phyloP scores from a whole-genome alignment of 2,888 invertebrate genomes.

The Rhagophthalmus giganteus region DNA sequence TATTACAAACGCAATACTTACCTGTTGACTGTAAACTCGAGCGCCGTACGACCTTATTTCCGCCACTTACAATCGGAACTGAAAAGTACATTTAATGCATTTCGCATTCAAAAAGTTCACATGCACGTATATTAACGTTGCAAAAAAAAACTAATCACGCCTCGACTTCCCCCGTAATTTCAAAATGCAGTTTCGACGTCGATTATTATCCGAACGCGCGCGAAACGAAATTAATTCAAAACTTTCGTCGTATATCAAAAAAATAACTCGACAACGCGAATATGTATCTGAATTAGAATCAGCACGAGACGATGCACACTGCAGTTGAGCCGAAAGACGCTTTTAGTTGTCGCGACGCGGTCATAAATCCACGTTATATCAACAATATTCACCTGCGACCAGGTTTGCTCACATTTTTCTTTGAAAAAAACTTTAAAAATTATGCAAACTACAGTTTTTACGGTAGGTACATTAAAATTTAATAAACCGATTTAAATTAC shows the following conservation, averaged over 20 bases:
- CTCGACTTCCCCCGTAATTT: too few relatives aligned
- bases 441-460: too few relatives aligned
- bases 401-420: not conserved
- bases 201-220: too few relatives aligned
- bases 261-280: conserved; percentile 11
- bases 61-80: conserved; percentile 43
- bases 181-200: too few relatives aligned
- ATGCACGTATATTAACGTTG: too few relatives aligned
- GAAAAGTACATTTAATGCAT: conserved; percentile 38
- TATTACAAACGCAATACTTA: conserved; percentile 22
- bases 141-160: too few relatives aligned
- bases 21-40: conserved; percentile 22
- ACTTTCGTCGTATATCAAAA: conserved; percentile 20
- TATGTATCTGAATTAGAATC: conserved; percentile 38
- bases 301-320: conserved; percentile 28
- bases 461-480: too few relatives aligned
- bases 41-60: conserved; percentile 42
- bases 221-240: too few relatives aligned
- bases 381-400: conserved; percentile 41
- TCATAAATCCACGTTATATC: conserved; percentile 43
- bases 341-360: conserved; percentile 34
- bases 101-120: conserved; percentile 20
- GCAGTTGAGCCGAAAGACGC: conserved; percentile 29
- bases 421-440: too few relatives aligned
- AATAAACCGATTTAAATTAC: too few relatives aligned